Conservation (phyloP, 2,797 vertebrate species). For the Menidia menidia region DNA sequence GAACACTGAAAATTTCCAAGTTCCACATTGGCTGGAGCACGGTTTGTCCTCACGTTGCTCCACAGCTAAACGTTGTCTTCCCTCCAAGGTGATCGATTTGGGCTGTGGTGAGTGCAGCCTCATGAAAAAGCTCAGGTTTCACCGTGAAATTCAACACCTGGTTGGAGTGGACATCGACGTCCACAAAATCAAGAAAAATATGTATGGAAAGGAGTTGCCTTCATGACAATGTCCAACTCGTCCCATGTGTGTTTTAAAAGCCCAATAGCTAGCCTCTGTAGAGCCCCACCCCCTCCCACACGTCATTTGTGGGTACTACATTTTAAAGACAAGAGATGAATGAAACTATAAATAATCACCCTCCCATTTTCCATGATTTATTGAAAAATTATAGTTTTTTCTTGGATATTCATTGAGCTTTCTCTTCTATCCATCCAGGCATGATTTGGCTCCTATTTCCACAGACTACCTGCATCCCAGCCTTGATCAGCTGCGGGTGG, state of each 20-base stretch:
- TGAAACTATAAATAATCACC: too few species aligned
- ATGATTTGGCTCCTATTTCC: constrained; percentile 83
- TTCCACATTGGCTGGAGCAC: constrained; percentile 9
- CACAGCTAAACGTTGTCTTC: neutral
- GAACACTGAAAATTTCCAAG: fast-evolving
- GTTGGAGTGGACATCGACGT: constrained; percentile 88
- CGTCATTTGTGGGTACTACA: too few species aligned
- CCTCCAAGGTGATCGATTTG: constrained; percentile 89
- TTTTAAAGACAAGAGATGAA: too few species aligned
- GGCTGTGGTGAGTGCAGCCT: constrained; percentile 89
- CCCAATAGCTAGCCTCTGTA: too few species aligned
- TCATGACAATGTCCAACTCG: too few species aligned
- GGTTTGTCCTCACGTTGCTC: too few species aligned
- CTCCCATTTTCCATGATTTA: neutral
- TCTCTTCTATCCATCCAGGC: constrained; percentile 75
- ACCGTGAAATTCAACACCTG: constrained; percentile 85
- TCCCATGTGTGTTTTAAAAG: too few species aligned
- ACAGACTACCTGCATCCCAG: constrained; percentile 87
- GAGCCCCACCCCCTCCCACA: too few species aligned
- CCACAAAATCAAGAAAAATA: constrained; percentile 77
- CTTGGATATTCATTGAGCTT: neutral
- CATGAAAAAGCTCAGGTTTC: constrained; percentile 87
- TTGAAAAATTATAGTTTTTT: neutral
- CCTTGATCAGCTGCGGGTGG: constrained; percentile 82
- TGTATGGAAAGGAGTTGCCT: constrained; percentile 74